Evolutionary conservation across 1,140 invertebrate species (phyloP).

Genomic region (Hormaphis cornu): DNA sequence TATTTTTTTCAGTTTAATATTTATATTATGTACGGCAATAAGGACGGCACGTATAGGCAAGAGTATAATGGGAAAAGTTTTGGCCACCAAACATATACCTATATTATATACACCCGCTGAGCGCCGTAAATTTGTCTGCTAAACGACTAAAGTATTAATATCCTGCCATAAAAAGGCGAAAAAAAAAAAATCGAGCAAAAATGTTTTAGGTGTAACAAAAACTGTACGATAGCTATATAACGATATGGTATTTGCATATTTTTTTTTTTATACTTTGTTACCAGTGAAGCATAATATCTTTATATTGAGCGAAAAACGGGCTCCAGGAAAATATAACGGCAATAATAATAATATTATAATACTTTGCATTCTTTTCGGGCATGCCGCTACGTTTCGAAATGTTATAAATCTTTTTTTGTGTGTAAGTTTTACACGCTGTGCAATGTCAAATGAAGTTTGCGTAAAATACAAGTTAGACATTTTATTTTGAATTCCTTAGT

Average conservation of each 20-base stretch:
- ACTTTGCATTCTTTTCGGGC: background rate
- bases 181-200: background rate
- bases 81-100: no score
- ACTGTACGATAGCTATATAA: background rate
- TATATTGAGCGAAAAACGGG: no score
- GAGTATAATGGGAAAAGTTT: conserved; percentile 20
- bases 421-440: no score
- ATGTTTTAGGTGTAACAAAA: no score
- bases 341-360: background rate
- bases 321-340: background rate
- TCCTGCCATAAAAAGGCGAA: background rate
- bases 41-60: background rate
- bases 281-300: no score
- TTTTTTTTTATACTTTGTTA: no score
- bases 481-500: no score
- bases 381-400: background rate
- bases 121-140: background rate
- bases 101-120: background rate
- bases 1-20: background rate
- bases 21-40: background rate
- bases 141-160: conserved; percentile 11
- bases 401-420: background rate
- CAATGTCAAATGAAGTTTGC: no score
- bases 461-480: no score
- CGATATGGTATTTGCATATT: background rate